Conservation (phyloP, 2,797 vertebrate species). For the Meda fulgida region DNA sequence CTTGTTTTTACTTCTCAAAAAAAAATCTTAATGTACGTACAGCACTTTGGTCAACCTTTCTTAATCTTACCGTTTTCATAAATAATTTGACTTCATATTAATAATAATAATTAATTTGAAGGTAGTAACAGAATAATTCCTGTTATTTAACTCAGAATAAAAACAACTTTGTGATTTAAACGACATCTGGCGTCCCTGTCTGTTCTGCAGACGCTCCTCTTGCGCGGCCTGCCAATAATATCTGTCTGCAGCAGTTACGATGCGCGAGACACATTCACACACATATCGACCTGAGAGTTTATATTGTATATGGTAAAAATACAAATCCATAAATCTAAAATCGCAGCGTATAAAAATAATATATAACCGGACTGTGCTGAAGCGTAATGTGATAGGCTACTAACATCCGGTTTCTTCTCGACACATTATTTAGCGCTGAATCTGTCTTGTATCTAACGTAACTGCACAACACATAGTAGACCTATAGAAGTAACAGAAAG, state of each 20-base stretch:
- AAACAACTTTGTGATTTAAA: neutral
- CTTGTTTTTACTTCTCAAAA: too few relatives aligned
- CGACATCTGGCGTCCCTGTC: neutral
- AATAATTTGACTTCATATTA: too few relatives aligned
- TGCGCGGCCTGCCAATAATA: too few relatives aligned
- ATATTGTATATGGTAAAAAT: neutral
- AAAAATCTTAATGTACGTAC: too few relatives aligned
- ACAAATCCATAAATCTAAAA: neutral
- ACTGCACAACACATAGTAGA: neutral
- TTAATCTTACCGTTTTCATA: neutral
- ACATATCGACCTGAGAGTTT: neutral
- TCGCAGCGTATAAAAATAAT: neutral
- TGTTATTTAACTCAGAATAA: neutral
- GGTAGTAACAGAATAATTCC: neutral
- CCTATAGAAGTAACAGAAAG: neutral
- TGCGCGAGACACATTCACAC: neutral
- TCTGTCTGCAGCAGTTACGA: neutral
- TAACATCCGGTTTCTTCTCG: constrained; percentile 35
- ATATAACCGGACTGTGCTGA: neutral
- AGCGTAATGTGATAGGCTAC: neutral
- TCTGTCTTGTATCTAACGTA: neutral
- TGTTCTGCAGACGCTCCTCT: constrained; percentile 13
- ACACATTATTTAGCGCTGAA: neutral
- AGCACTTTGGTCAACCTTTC: neutral
- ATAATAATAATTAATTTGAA: too few relatives aligned